Evolutionary conservation across 1,140 invertebrate genomes (phyloP).

Genomic region (Samia ricini): DNA sequence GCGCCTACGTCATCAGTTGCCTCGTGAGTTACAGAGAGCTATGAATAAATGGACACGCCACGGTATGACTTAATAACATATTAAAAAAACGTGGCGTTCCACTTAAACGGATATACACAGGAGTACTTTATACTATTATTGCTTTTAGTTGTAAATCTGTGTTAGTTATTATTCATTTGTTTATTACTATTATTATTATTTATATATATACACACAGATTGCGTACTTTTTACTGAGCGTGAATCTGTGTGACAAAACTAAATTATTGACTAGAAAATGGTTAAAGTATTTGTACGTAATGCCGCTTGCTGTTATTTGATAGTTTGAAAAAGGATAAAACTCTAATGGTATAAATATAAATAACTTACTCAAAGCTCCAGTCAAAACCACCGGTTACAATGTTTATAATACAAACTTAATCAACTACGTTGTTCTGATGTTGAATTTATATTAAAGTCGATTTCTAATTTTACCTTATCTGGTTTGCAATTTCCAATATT

Average conservation of each 20-base stretch:
- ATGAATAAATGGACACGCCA: constrained; percentile 18
- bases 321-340: too few species aligned
- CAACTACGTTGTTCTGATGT: background rate
- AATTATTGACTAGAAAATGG: too few species aligned
- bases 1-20: constrained; percentile 12
- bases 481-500: constrained; percentile 4
- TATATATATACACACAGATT: too few species aligned
- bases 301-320: too few species aligned
- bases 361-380: background rate
- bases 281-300: too few species aligned
- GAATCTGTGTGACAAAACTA: too few species aligned
- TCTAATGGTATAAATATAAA: background rate
- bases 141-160: too few species aligned
- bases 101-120: background rate
- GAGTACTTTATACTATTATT: too few species aligned
- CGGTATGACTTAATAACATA: background rate
- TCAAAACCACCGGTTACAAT: too few species aligned
- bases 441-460: background rate
- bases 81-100: background rate
- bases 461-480: constrained; percentile 8
- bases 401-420: background rate
- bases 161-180: too few species aligned
- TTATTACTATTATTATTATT: too few species aligned
- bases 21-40: constrained; percentile 13
- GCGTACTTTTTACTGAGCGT: too few species aligned